Percentiles rank a stretch among this genome's conserved stretches.
These are phyloP conservation scores for Dysmachus trigonus DNA, from an alignment of 2,888 invertebrate species.

Conservation along the genomic window DNA sequence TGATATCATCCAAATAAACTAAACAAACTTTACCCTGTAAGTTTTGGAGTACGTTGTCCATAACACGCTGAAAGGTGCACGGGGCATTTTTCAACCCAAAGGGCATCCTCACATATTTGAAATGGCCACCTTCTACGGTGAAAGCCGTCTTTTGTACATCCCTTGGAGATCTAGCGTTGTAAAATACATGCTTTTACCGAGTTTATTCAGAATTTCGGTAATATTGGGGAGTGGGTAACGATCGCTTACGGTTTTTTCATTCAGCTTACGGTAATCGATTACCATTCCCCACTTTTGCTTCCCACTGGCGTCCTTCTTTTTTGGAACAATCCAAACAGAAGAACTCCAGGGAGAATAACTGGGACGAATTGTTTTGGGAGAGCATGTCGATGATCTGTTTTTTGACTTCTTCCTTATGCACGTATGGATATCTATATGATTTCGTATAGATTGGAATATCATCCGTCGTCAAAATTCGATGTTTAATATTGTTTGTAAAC, in stretches of 20 bases:
- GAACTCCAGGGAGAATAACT: conserved; percentile 26
- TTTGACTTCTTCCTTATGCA: neutral
- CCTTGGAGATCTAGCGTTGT: conserved; percentile 52
- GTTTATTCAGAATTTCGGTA: conserved; percentile 57
- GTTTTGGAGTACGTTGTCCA: conserved; percentile 47
- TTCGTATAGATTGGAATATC: conserved; percentile 15
- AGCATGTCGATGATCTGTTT: conserved; percentile 11
- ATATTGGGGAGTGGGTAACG: conserved; percentile 58
- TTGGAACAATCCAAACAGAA: conserved; percentile 29
- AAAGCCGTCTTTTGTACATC: conserved; percentile 47
- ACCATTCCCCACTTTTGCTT: conserved; percentile 56
- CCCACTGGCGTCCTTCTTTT: neutral
- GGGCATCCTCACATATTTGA: conserved; percentile 35
- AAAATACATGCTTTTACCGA: conserved; percentile 58
- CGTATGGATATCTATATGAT: neutral
- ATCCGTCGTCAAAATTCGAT: neutral
- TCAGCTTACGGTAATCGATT: conserved; percentile 58
- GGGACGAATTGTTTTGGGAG: neutral
- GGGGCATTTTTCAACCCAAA: conserved; percentile 29
- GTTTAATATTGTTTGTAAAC: conserved; percentile 4
- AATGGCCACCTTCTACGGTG: conserved; percentile 39
- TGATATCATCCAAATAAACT: neutral
- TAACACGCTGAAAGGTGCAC: conserved; percentile 9
- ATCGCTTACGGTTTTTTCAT: conserved; percentile 58
- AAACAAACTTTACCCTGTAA: neutral